A percentile compares a stretch with the other conserved stretches of the same genome.
Evolutionary conservation across 2,888 invertebrate species (phyloP).

Genomic region (Apomyelois bistriatella): DNA sequence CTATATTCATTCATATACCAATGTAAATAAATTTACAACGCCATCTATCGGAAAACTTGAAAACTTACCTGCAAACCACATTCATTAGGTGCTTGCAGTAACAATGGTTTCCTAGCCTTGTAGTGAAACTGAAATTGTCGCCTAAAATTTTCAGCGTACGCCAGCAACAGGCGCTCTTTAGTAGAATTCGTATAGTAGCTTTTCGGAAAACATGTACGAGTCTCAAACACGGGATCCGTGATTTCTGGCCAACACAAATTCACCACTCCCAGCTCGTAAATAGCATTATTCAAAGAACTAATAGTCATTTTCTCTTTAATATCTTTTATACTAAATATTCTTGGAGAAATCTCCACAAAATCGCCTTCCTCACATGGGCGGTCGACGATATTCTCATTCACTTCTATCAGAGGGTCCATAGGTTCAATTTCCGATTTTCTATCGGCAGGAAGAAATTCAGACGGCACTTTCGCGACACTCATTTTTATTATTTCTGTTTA

Average conservation of each 20-base stretch:
- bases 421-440: conserved; percentile 44
- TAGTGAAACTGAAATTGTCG: conserved; percentile 82
- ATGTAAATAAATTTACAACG: conserved; percentile 21
- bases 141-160: conserved; percentile 89
- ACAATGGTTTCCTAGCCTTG: conserved; percentile 80
- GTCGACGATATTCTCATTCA: conserved; percentile 60
- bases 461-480: not conserved
- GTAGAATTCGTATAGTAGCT: conserved; percentile 83
- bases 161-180: conserved; percentile 85
- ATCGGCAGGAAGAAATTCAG: conserved; percentile 34
- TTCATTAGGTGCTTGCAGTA: conserved; percentile 87
- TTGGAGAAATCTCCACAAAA: conserved; percentile 56
- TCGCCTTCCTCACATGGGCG: conserved; percentile 47
- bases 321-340: conserved; percentile 54
- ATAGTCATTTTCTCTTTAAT: conserved; percentile 63
- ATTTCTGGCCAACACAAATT: conserved; percentile 83
- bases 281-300: conserved; percentile 78
- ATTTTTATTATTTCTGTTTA: not conserved
- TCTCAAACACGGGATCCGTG: conserved; percentile 76
- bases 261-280: conserved; percentile 81
- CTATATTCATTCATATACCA: too few relatives aligned
- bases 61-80: conserved; percentile 85
- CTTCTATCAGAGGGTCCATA: conserved; percentile 61
- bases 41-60: conserved; percentile 26
- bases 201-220: conserved; percentile 80